A percentile compares a stretch with the other conserved stretches of the same genome.
phyloP scores from a whole-genome alignment of 2,888 invertebrate species.

The Phaonia tiefii region DNA sequence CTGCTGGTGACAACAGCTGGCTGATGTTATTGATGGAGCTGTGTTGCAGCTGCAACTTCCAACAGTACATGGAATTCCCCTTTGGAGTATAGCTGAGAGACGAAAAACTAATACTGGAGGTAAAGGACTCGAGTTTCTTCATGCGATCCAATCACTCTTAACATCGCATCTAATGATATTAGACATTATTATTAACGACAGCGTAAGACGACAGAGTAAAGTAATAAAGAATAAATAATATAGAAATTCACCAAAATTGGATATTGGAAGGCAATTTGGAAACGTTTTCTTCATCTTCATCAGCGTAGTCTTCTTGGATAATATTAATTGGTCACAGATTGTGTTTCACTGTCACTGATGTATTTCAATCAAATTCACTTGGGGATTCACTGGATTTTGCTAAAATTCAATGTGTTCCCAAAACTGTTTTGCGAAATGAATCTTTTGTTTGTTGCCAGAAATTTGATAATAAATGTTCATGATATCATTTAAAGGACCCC shows the following conservation, averaged over 20 bases:
- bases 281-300: slow-evolving; percentile 1
- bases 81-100: background rate
- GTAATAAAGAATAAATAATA: slow-evolving; percentile 14
- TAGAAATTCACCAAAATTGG: background rate
- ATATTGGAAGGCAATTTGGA: background rate
- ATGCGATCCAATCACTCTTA: slow-evolving; percentile 35
- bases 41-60: slow-evolving; percentile 25
- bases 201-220: background rate
- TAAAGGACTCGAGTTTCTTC: background rate
- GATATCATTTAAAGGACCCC: no score
- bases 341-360: no score
- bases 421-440: no score
- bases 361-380: no score
- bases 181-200: slow-evolving; percentile 43
- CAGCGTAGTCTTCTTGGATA: no score
- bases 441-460: no score
- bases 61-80: background rate
- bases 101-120: background rate
- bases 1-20: slow-evolving; percentile 64
- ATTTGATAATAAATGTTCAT: no score
- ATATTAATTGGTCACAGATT: no score
- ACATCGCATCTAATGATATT: slow-evolving; percentile 51
- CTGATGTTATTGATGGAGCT: slow-evolving; percentile 62
- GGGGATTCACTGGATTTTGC: no score
- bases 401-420: no score